Base-by-base conservation (phyloP, 2,888 invertebrate genomes). In the Leptura quadrifasciata region DNA sequence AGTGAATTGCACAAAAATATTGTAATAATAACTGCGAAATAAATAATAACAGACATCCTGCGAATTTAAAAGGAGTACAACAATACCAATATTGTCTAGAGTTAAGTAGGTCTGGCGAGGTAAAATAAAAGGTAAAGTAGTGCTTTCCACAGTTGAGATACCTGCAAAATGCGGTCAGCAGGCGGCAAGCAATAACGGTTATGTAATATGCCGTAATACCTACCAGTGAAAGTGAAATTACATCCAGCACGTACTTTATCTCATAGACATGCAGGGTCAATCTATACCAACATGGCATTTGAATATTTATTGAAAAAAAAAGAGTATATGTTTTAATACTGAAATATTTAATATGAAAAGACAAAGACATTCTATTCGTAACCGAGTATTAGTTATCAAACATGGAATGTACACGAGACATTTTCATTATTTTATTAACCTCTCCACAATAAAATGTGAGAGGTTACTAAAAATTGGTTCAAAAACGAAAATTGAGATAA, bases 221-320 rank as follows among this genome's bases (percentile, higher is more conserved):
- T 72, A 78, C 76, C 75, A 75, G 82, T 82, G 81, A 80, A 82
- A 81, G 82, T 81, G 74, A 57, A 81, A 82, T 80, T 79, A 71
- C 77, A 83, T 83, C 83, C 79, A 79, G 76, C 81, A 82, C 81
- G 79, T 77, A 76, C 70, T 77, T 78, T 81, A 81, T 82, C 81
- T 82, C 76, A 60, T 35, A 55, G 72, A 27, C 69, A 69, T 35
- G 21, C 69, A 58, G 58, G 69, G 69, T 69, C 58, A 69, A 57
- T 58, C 69, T 39, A 57, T 21, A 52, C n/a, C 10, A 39, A n/a
- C n/a, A 47, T 15, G 3, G 15, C n/a, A n/a, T 47, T 47, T 47
- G n/a, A n/a, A 47, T 47, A n/a, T 47, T 47, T 47, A 15, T 47
- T n/a, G 12, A 47, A 47, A 47, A 47, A 39, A 47, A 47, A 47